Base-by-base conservation (phyloP, 2,113 vertebrate genomes). In the Potamarius usumacintae region DNA sequence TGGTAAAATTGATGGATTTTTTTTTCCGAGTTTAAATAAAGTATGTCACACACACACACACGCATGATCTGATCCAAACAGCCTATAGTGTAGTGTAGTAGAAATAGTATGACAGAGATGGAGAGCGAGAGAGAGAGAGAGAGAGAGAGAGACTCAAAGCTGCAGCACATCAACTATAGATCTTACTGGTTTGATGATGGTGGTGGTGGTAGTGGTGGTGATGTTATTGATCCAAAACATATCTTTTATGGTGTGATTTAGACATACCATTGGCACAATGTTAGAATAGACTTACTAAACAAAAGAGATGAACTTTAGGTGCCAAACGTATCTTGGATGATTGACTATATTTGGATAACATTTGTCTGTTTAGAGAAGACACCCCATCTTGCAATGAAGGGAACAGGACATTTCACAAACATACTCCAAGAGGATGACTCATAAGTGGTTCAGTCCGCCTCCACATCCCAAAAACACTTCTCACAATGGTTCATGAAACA, bases 341-440 rank as follows among this genome's bases (percentile, higher is more conserved):
- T 30, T 18, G 15, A 18, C 2, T 34, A 5, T 17, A 60, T 10
- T 34, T 34, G 9, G 30, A 81, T 57, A 27, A 57, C 30, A 8
- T 30, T 17, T 57, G n/a, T 14, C 77, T 20, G n/a, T 7, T 55
- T 27, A 50, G n/a, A 22, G 7, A 55, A 52, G 42, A 69, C 62
- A 30, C 34, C n/a, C 63, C 7, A 10, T 62, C 4, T 42, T 60
- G 55, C 60, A 22, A 22, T 22, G 30, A 60, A 25, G 18, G 3
- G 15, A 82, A 2, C 57, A 22, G 79, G 17, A 48, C 79, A 62
- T 48, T 82, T 62, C 79, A 34, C 79, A 34, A 82, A 48, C 20
- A 14, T 42, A 48, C 18, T 82, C 17, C 17, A 42, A 58, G 14
- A 42, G 71, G 71, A 85, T 85, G 84, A 85, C 60, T 85, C 84